Percentiles rank a stretch among this genome's conserved stretches.
These are phyloP conservation scores for Hydrolagus affinis DNA, from an alignment of 2,113 vertebrate genomes.

Conservation along the genomic window DNA sequence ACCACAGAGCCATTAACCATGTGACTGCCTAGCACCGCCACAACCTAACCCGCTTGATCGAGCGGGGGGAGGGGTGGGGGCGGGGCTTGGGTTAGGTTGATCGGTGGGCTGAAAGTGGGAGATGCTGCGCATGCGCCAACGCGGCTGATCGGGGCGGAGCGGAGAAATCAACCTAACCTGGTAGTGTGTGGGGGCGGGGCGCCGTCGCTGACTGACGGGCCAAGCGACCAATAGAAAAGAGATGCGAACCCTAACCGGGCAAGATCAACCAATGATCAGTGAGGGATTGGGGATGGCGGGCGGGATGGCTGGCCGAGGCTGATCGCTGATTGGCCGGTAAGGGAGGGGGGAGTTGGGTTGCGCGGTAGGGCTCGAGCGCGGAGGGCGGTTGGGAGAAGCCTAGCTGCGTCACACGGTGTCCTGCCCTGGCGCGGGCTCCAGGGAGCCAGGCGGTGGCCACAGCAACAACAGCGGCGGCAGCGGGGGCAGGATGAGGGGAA, in stretches of 20 bases:
- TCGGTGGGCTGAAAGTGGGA: too few species aligned
- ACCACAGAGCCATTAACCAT: background rate
- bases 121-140: too few species aligned
- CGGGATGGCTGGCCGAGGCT: background rate
- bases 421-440: background rate
- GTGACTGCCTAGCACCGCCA: background rate
- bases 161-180: too few species aligned
- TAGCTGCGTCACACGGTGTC: background rate
- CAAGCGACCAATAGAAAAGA: too few species aligned
- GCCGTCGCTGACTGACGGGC: too few species aligned
- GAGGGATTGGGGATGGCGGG: too few species aligned
- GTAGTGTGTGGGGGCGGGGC: too few species aligned
- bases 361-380: background rate
- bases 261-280: too few species aligned
- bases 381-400: background rate
- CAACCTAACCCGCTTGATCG: background rate
- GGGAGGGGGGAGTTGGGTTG: background rate
- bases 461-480: background rate
- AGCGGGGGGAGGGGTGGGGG: background rate
- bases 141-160: too few species aligned
- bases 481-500: background rate
- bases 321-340: background rate
- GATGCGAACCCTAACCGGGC: too few species aligned
- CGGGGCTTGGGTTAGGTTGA: background rate
- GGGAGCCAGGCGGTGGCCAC: background rate